phyloP scores from a whole-genome alignment of 2,113 vertebrate genomes.

The Otis tarda region DNA sequence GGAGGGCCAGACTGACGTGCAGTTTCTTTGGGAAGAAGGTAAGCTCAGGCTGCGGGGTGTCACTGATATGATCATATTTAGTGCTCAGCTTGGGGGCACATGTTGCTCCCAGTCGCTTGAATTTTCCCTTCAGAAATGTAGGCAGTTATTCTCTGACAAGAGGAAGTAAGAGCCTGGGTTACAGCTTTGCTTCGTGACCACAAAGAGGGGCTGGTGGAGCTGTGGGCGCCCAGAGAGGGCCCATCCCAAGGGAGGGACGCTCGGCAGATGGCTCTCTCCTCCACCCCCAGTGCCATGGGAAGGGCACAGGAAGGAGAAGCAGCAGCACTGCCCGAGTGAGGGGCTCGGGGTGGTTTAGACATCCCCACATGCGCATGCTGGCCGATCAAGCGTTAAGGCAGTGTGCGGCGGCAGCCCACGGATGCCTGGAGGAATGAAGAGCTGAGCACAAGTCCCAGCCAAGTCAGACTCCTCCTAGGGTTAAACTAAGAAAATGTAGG shows the following conservation, averaged over 20 bases:
- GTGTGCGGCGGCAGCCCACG: fast-evolving
- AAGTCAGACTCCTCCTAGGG: neutral
- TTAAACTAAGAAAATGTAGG: neutral
- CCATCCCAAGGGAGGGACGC: fast-evolving
- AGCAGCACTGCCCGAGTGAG: fast-evolving
- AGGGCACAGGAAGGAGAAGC: neutral
- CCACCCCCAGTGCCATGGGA: fast-evolving
- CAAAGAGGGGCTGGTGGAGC: neutral
- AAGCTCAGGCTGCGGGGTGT: neutral
- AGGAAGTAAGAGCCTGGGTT: neutral
- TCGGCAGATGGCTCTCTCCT: neutral
- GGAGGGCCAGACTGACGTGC: neutral
- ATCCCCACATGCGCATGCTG: fast-evolving
- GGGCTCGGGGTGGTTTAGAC: neutral
- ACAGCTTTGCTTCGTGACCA: fast-evolving
- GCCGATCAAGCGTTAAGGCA: neutral
- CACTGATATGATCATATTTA: neutral
- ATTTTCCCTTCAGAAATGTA: neutral
- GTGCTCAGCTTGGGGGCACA: fast-evolving
- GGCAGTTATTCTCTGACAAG: neutral
- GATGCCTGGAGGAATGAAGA: neutral
- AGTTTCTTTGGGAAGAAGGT: neutral
- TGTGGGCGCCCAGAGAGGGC: fast-evolving
- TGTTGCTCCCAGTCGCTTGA: neutral
- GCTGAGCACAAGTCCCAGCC: neutral